Percentiles rank a stretch among this genome's conserved stretches.
These are phyloP conservation scores for Polylopha cassiicola DNA, from an alignment of 2,888 invertebrate genomes.

Conservation along the genomic window DNA sequence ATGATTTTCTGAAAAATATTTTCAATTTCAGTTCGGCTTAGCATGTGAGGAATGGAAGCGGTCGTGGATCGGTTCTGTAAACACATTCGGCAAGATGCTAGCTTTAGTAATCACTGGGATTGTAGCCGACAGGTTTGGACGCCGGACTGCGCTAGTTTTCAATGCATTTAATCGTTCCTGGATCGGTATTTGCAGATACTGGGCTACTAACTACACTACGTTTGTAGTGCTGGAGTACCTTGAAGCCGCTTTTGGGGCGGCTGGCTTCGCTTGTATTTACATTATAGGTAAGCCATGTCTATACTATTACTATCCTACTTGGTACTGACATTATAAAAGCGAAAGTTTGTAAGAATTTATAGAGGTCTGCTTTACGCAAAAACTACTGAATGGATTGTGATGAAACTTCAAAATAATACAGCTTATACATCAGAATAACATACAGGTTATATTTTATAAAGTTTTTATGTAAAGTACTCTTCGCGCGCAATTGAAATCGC, in stretches of 20 bases:
- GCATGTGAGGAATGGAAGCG: slow-evolving; percentile 79
- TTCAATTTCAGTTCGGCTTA: slow-evolving; percentile 60
- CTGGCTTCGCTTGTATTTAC: slow-evolving; percentile 79
- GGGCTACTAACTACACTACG: slow-evolving; percentile 73
- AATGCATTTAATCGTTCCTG: slow-evolving; percentile 69
- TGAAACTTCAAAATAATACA: no score
- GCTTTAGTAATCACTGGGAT: slow-evolving; percentile 78
- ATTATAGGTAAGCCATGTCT: slow-evolving; percentile 67
- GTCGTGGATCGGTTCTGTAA: slow-evolving; percentile 79
- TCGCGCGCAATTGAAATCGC: no score
- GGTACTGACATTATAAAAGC: no score
- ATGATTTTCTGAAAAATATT: no score
- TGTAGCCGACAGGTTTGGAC: slow-evolving; percentile 79
- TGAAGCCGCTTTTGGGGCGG: slow-evolving; percentile 76
- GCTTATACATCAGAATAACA: no score
- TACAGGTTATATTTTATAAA: no score
- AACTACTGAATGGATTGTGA: no score
- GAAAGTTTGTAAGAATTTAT: no score
- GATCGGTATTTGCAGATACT: slow-evolving; percentile 70
- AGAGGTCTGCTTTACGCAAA: no score
- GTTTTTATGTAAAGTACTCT: no score
- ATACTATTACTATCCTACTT: no score
- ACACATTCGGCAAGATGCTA: slow-evolving; percentile 78
- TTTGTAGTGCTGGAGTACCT: slow-evolving; percentile 79
- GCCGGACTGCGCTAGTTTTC: slow-evolving; percentile 64